Percentiles rank a stretch among this genome's conserved stretches.
Conservation (phyloP, 2,797 vertebrate species). For the Denticeps clupeoides region DNA sequence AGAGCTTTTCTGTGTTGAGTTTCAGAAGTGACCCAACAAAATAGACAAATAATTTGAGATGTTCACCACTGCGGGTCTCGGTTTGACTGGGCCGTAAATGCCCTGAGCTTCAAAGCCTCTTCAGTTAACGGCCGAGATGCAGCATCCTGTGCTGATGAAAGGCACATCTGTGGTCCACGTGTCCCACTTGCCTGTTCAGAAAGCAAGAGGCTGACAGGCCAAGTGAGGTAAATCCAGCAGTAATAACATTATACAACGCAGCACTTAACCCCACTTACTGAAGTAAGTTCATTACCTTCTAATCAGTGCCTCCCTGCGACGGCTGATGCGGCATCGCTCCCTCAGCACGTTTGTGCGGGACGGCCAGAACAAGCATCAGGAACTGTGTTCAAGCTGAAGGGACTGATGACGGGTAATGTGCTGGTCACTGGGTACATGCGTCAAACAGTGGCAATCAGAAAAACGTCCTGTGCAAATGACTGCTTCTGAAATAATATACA, state of each 20-base stretch:
- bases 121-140: constrained; percentile 12
- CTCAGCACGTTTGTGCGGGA: too few species aligned
- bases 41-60: constrained; percentile 3
- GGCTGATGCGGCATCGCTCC: constrained; percentile 37
- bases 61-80: constrained; percentile 5
- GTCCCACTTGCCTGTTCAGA: constrained; percentile 22
- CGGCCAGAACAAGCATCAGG: too few species aligned
- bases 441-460: too few species aligned
- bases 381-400: too few species aligned
- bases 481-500: too few species aligned
- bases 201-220: constrained; percentile 30
- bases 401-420: too few species aligned
- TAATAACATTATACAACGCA: constrained; percentile 45
- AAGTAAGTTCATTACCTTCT: constrained; percentile 50
- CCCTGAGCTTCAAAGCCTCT: constrained; percentile 19
- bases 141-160: constrained; percentile 32
- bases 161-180: constrained; percentile 39
- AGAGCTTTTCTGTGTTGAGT: neutral
- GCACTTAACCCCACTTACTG: constrained; percentile 45
- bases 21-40: constrained; percentile 8
- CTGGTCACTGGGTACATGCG: too few species aligned
- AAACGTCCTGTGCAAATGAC: too few species aligned
- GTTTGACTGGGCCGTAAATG: constrained; percentile 24
- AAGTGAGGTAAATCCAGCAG: constrained; percentile 41
- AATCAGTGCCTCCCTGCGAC: constrained; percentile 50